Evolutionary conservation across 2,888 invertebrate species (phyloP).

Genomic region (Caenorhabditis sulstoni): DNA sequence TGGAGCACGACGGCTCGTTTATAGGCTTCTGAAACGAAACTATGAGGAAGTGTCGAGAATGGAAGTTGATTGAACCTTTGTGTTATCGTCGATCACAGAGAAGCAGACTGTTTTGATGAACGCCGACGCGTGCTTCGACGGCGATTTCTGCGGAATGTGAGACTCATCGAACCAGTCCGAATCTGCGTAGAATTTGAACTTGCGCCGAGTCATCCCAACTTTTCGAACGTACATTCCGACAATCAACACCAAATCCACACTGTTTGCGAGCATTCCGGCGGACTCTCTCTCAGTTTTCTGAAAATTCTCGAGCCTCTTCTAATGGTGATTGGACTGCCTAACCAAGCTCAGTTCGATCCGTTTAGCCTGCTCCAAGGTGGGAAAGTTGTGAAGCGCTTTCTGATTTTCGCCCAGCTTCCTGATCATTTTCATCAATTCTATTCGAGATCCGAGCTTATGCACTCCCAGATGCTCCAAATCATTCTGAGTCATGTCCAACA

Average conservation of each 20-base stretch:
- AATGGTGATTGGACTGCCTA: conserved; percentile 5
- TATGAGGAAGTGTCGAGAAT: background rate
- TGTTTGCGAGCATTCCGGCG: conserved; percentile 29
- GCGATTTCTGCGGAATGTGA: conserved; percentile 43
- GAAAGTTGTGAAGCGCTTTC: conserved; percentile 58
- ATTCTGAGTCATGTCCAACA: conserved; percentile 71
- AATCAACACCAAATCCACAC: conserved; percentile 48
- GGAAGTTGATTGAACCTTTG: conserved; percentile 60
- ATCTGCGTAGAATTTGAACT: conserved; percentile 67
- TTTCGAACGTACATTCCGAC: conserved; percentile 60
- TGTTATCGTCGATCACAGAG: conserved; percentile 57
- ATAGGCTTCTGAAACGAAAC: conserved; percentile 49
- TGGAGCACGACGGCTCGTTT: conserved; percentile 62
- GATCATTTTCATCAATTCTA: conserved; percentile 60
- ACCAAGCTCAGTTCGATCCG: conserved; percentile 53
- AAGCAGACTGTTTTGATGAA: conserved; percentile 61
- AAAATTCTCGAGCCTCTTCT: background rate
- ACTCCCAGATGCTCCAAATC: conserved; percentile 74
- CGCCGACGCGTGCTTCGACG: conserved; percentile 38
- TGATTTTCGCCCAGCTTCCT: conserved; percentile 51
- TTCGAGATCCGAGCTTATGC: conserved; percentile 54
- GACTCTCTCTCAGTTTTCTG: conserved; percentile 60
- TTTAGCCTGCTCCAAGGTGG: conserved; percentile 60
- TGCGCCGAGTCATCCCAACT: conserved; percentile 18
- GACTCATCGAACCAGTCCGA: conserved; percentile 60